Base-by-base conservation (phyloP, 2,888 invertebrate genomes). In the Cosmorhoe ocellata region DNA sequence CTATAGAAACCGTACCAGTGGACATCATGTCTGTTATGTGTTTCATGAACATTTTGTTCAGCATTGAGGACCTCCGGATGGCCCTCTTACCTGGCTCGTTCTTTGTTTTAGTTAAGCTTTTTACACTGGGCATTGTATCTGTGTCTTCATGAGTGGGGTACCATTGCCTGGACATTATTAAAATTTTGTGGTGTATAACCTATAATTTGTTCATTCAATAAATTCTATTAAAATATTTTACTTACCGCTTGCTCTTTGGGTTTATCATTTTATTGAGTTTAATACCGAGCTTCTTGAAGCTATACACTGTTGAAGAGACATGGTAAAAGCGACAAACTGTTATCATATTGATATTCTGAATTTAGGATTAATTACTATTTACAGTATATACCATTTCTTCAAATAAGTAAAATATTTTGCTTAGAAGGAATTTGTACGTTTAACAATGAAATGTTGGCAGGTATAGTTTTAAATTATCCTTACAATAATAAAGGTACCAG, bases 41-140 rank as follows among this genome's bases (percentile, higher is more conserved):
- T 64, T 93, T 92, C 95, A 96, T 96, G 66, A 96, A 96, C 39
- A 96, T 71, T 79, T 95, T 95, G 74, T 96, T 96, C 1, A 97
- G 79, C 57, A 96, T 93, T 0, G 91, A 83, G 13, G 92, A 84
- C 64, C 96, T 90, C 31, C 93, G 91, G 0, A 83, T 77, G 7
- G 91, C 91, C 8, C 88, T 84, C 37, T 92, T 91, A 8, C 89
- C 87, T 22, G 91, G 91, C 46, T 91, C 91, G 64, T 87, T 76
- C 48, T 84, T 76, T 11, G 84, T 85, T 64, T 85, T 90, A 1
- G 84, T 78, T 22, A 91, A 63, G 58, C 81, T 84, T 58, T 84
- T 88, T 1, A 84, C 54, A 59, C 77, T 77, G 2, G 87, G 87
- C 63, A 89, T 56, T 22, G 63, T 48, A 45, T 72, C 66, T 10